These are phyloP conservation scores for Synaphobranchus kaupii DNA, from an alignment of 2,797 vertebrate genomes.

Conservation along the genomic window DNA sequence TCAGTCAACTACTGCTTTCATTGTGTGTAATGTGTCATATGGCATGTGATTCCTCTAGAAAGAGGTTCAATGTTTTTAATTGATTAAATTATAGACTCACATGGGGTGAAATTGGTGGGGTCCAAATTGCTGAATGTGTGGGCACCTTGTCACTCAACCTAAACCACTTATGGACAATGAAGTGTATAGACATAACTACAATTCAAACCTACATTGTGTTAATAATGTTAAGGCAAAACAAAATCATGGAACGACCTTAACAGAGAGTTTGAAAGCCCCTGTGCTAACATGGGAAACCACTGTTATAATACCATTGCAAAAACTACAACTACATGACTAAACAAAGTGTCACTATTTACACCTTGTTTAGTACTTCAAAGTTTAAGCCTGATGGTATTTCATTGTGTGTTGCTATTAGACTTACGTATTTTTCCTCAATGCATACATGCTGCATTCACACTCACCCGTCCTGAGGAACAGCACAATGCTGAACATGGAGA, in stretches of 20 bases:
- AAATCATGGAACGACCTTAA: neutral
- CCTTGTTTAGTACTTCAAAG: neutral
- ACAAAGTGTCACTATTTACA: neutral
- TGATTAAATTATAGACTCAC: neutral
- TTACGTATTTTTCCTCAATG: neutral
- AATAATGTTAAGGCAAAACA: neutral
- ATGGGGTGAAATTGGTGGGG: neutral
- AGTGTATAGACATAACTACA: too few relatives aligned
- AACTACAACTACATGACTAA: neutral
- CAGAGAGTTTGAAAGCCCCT: neutral
- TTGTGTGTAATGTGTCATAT: neutral
- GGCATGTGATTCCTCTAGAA: too few relatives aligned
- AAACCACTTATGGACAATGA: too few relatives aligned
- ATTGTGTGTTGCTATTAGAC: neutral
- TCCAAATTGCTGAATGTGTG: neutral
- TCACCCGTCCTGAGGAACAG: conserved; percentile 80
- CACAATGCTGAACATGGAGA: conserved; percentile 84
- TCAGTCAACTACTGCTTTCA: neutral
- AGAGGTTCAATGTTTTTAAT: neutral
- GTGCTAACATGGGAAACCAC: too few relatives aligned
- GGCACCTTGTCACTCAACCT: neutral
- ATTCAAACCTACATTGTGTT: neutral
- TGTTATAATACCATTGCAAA: too few relatives aligned
- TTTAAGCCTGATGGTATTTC: too few relatives aligned
- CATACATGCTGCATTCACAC: conserved; percentile 32